Evolutionary conservation across 2,113 vertebrate genomes (phyloP), one percentile per base, ranked within the genome.

Genomic region (Mesoclemmys tuberculata): DNA sequence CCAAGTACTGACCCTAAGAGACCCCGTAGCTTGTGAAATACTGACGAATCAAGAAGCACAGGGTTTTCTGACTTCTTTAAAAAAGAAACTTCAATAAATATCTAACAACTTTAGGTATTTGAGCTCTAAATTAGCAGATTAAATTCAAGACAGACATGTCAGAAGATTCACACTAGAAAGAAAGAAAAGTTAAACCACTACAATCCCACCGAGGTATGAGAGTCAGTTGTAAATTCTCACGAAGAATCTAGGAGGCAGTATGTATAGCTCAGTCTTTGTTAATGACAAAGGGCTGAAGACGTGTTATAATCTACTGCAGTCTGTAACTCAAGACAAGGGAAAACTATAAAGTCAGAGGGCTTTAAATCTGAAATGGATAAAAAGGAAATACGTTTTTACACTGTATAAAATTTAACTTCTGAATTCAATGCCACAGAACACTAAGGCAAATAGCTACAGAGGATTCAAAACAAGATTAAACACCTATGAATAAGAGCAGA

Each of bases 261-360:
- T 41, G 46, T 81, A 82, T 81, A 68, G n/a, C 80, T 91, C 44
- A 77, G 41, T 68, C 92, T 91, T 90, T 79, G n/a, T 68, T 91
- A 51, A 87, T 90, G 51, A 71, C 71, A 68, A 90, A 90, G 84
- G 44, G 89, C n/a, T 64, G 86, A 92, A 93, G 93, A 92, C 41
- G 2, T 82, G 71, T 80, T 82, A 21, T 68, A 81, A 5, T 82
- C 79, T 79, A 1, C 84, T 49, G 18, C 84, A 82, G 83, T 54
- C 75, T 68, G 41, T 79, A 93, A 90, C 64, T 91, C 79, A 95
- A 92, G 84, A 88, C 46, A 83, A 94, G 44, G 61, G 82, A 55
- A 44, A 84, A 87, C 71, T 94, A 7, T 49, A 93, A 87, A 48
- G 31, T 56, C 29, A 87, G 61, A 48, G 83, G 84, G 68, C 51